These are phyloP conservation scores for Rhinogobius similis DNA, from an alignment of 2,113 vertebrate species.

Conservation along the genomic window DNA sequence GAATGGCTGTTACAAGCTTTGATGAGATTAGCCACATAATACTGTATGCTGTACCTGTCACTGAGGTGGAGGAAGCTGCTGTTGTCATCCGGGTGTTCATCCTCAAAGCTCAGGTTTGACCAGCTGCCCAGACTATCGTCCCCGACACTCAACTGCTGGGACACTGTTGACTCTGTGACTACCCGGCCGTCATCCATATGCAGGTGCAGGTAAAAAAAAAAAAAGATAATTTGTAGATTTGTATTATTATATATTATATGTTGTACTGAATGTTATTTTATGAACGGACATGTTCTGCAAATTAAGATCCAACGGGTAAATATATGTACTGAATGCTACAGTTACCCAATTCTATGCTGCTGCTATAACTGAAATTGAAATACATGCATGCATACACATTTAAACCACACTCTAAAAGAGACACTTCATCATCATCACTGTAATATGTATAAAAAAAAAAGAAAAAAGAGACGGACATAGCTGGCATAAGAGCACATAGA, in stretches of 20 bases:
- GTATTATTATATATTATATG: no score
- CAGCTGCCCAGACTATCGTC: conserved; percentile 97
- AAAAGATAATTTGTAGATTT: neutral
- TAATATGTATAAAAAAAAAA: neutral
- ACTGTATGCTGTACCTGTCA: conserved; percentile 83
- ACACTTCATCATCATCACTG: neutral
- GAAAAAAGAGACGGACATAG: neutral
- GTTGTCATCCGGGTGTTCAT: conserved; percentile 93
- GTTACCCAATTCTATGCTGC: no score
- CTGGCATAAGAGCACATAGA: conserved; percentile 61
- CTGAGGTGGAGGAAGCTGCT: conserved; percentile 98
- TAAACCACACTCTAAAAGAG: no score
- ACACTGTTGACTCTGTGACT: conserved; percentile 84
- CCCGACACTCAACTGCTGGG: conserved; percentile 91
- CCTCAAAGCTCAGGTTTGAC: conserved; percentile 98
- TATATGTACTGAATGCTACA: no score
- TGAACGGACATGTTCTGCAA: no score
- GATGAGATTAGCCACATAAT: neutral
- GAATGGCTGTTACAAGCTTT: neutral
- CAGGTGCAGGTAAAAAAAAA: neutral
- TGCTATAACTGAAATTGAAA: no score
- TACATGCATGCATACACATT: no score
- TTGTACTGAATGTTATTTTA: no score
- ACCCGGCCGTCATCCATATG: conserved; percentile 72
- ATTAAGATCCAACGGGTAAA: no score